Percentiles rank a stretch among this genome's conserved stretches.
Conservation (phyloP, 2,113 vertebrate species). For the Carettochelys insculpta region DNA sequence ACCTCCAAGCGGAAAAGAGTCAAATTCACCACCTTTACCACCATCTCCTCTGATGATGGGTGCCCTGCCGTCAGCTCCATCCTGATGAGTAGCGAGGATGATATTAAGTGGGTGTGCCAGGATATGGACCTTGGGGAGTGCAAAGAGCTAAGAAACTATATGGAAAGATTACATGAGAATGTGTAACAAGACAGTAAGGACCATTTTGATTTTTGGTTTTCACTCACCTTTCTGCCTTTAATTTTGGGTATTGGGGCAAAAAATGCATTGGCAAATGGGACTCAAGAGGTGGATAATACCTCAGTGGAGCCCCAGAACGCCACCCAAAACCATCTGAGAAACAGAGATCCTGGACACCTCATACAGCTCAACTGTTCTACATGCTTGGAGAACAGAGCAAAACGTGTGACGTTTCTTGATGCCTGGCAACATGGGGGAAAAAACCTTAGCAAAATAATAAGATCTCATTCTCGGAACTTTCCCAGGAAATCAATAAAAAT, state of each 20-base stretch:
- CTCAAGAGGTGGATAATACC: background rate
- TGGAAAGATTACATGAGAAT: conserved; percentile 72
- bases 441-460: conserved; percentile 1
- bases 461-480: conserved; percentile 33
- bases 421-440: conserved; percentile 14
- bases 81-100: conserved; percentile 77
- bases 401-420: conserved; percentile 18
- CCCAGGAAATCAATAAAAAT: conserved; percentile 52
- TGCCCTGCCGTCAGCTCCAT: conserved; percentile 72
- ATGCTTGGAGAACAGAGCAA: background rate
- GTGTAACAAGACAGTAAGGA: conserved; percentile 29
- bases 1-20: conserved; percentile 96
- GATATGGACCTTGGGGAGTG: conserved; percentile 80
- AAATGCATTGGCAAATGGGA: background rate
- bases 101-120: conserved; percentile 90
- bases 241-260: conserved; percentile 58
- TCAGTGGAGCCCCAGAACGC: conserved; percentile 8
- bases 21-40: conserved; percentile 93
- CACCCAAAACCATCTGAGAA: conserved; percentile 28
- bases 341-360: background rate
- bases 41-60: conserved; percentile 78
- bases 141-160: conserved; percentile 73
- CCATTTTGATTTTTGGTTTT: conserved; percentile 9
- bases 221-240: conserved; percentile 80
- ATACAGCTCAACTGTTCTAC: background rate